Evolutionary conservation across 2,113 vertebrate genomes (phyloP).

Genomic region (Chaetodon auriga): DNA sequence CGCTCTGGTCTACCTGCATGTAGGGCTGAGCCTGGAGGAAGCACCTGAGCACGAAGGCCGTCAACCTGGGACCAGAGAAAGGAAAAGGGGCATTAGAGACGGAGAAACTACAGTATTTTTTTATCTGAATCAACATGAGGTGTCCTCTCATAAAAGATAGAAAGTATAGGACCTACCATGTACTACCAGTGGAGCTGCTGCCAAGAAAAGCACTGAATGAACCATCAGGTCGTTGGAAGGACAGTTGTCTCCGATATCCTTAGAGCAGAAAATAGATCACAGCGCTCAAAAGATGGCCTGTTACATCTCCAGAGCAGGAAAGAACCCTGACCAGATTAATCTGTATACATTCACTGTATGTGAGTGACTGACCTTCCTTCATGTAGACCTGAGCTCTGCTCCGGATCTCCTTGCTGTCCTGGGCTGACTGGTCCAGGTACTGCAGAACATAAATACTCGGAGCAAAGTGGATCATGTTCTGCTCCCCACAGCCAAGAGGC

Average conservation of each 20-base stretch:
- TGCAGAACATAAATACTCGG: constrained; percentile 90
- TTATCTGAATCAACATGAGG: neutral
- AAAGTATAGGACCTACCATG: constrained; percentile 84
- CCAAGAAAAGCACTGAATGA: constrained; percentile 93
- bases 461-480: constrained; percentile 94
- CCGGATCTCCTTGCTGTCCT: constrained; percentile 81
- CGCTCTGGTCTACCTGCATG: constrained; percentile 85
- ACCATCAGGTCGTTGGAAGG: constrained; percentile 89
- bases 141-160: neutral
- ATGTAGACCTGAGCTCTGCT: constrained; percentile 84
- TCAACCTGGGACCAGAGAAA: constrained; percentile 85
- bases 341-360: neutral
- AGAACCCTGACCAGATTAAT: neutral
- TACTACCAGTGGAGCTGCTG: constrained; percentile 88
- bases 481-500: constrained; percentile 92
- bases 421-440: constrained; percentile 85
- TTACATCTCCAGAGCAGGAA: neutral
- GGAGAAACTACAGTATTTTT: neutral
- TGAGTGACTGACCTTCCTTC: constrained; percentile 84
- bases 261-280: constrained; percentile 23
- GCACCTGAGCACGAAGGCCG: constrained; percentile 91
- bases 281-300: neutral
- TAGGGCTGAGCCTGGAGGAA: constrained; percentile 89
- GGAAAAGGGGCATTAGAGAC: neutral
- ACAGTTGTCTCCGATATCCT: constrained; percentile 91